These are phyloP conservation scores for Anarsia innoxiella DNA, from an alignment of 2,888 invertebrate genomes.

Conservation along the genomic window DNA sequence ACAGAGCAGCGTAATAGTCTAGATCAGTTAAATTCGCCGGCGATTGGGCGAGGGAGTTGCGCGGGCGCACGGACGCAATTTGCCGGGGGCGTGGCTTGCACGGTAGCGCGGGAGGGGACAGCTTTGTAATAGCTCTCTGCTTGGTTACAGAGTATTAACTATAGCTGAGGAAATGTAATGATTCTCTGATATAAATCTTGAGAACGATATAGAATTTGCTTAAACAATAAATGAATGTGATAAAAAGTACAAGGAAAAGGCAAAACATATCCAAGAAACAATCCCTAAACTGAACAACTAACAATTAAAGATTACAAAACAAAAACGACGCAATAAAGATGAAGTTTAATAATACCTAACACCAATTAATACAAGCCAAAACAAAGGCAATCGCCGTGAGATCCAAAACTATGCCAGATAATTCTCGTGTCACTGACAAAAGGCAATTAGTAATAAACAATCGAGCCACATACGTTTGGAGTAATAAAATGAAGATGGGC, in stretches of 20 bases:
- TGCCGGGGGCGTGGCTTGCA: conserved; percentile 49
- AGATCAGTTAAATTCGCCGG: conserved; percentile 29
- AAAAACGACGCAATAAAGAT: neutral
- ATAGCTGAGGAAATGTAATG: too few species aligned
- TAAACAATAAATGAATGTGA: too few species aligned
- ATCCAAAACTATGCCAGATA: neutral
- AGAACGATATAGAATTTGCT: too few species aligned
- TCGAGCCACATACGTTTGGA: conserved; percentile 18
- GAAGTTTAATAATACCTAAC: neutral
- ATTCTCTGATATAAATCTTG: too few species aligned
- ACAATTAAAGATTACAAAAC: too few species aligned
- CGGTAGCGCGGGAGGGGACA: conserved; percentile 40
- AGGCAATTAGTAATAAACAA: conserved; percentile 31
- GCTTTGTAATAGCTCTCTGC: conserved; percentile 6
- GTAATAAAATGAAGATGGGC: conserved; percentile 20
- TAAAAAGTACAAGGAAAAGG: too few species aligned
- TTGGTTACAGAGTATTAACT: too few species aligned
- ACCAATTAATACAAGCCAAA: neutral
- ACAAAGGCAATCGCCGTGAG: conserved; percentile 3
- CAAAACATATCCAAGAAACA: too few species aligned
- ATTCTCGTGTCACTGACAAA: conserved; percentile 20
- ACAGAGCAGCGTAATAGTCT: too few species aligned
- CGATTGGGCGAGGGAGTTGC: conserved; percentile 60
- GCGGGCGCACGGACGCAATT: conserved; percentile 50
- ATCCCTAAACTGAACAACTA: too few species aligned